These are phyloP conservation scores for Thecocarcelia acutangulata DNA, from an alignment of 2,888 invertebrate genomes.

Conservation along the genomic window DNA sequence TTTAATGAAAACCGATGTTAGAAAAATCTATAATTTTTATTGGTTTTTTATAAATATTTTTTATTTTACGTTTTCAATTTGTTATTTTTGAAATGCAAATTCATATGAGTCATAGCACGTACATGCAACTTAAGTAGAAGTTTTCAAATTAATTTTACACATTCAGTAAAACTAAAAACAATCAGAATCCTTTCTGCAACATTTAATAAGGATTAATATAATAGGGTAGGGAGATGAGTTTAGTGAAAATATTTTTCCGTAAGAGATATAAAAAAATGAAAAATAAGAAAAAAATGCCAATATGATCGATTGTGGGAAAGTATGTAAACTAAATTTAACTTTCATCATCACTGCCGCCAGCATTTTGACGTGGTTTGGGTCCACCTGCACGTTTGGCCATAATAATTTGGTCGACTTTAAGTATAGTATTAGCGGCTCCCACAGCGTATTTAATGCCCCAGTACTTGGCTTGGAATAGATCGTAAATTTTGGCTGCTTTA, in stretches of 20 bases:
- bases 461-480: conserved; percentile 91
- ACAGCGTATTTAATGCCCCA: conserved; percentile 98
- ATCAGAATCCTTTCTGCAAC: conserved; percentile 1
- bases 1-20: too few relatives aligned
- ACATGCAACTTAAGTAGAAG: conserved; percentile 15
- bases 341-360: conserved; percentile 88
- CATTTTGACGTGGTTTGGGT: conserved; percentile 89
- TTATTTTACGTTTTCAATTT: conserved; percentile 20
- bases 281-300: conserved; percentile 45
- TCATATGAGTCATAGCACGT: not conserved
- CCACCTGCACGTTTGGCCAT: conserved; percentile 99
- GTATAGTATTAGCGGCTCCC: conserved; percentile 94
- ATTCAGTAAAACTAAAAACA: conserved; percentile 49
- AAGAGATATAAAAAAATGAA: conserved; percentile 8
- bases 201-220: conserved; percentile 45
- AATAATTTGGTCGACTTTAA: conserved; percentile 98
- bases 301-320: conserved; percentile 3
- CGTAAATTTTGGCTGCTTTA: conserved; percentile 89
- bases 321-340: conserved; percentile 81
- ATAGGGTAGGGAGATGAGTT: conserved; percentile 34
- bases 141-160: conserved; percentile 40
- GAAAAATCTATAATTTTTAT: too few relatives aligned
- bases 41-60: conserved; percentile 36
- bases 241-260: conserved; percentile 7
- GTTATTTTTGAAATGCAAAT: conserved; percentile 29